Evolutionary conservation across 2,888 invertebrate genomes (phyloP), one percentile per base, ranked within the genome.

Genomic region (Ceramica pisi): DNA sequence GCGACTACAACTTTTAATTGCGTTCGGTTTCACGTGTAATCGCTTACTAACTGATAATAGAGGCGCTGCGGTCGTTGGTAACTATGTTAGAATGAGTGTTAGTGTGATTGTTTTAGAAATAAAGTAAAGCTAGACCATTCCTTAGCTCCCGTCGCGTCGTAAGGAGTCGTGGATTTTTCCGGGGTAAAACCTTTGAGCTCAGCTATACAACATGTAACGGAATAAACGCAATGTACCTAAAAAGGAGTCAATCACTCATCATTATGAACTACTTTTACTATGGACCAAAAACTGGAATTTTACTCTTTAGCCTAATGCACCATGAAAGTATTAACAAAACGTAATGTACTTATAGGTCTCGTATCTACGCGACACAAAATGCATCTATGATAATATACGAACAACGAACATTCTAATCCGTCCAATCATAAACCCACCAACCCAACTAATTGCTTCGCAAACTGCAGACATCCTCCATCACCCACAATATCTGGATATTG

Each of bases 1-100:
- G 55, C 59, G 55, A 55, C 68, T 38, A 64, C 38, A 66, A 79
- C 67, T 85, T 83, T 64, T 73, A 82, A 85, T 77, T 64, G 69
- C 69, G 61, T 75, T 75, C 56, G 72, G 74, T 69, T 80, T 64
- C 35, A 46, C 35, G 51, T 53, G 50, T 84, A 82, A 83, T 80
- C 62, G 71, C 26, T 75, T 66, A 57, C 67, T 75, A 61, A 78
- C 67, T 77, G 80, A 69, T 59, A 60, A 75, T 44, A 66, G 64
- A 60, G 61, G 51, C 31, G 31, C 16, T 46, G 44, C 1, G 35
- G 26, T 7, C 19, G n/a, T 73, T 53, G 46, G 6, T 1, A 31
- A 48, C 26, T 53, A 10, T 9, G 19, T 57, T 51, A 10, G 35
- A 16, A 41, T 41, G 4, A n/a, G 26, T 41, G 50, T 67, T 38